Base-by-base conservation (phyloP, 92 coral and sea anemone species). In the Porites rus region DNA sequence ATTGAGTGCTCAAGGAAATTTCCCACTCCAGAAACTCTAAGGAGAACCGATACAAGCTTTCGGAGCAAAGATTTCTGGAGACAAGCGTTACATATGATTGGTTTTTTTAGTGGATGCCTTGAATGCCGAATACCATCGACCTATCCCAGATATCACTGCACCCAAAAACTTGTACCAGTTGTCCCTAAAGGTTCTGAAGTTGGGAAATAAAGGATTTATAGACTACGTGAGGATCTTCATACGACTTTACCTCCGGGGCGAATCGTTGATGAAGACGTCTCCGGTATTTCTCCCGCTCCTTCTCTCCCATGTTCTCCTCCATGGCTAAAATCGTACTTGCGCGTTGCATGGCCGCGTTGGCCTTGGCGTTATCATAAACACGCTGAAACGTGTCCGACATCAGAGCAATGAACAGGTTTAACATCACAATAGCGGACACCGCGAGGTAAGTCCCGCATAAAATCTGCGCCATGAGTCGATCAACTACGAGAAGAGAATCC, bases 361-460 rank as follows among this genome's bases (percentile, higher is more conserved):
- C 99, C 61, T 92, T 95, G 28, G 99, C 99, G 88, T 97, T 97
- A 70, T 97, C 99, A 70, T 97, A 95, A 19, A 97, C 99, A 43
- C 99, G 95, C 91, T 97, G 99, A 78, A 97, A 97, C 73, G 99
- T 97, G 90, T 97, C 99, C 62, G 99, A 97, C 99, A 97, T 95
- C 13, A 97, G 94, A 6, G 99, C 99, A 51, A 97, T 97, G 81
- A 97, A 97, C 79, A 97, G 90, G 70, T 97, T 97, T 69, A 97
- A 87, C 87, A 96, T 84, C 65, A 97, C 89, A 74, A 97, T 93
- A 18, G 98, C 96, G 7, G 98, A 97, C 83, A 97, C 95, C 6
- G 98, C 99, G 8, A 97, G 83, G 71, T 97, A 97, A 2, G 95
- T 92, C 8, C 98, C 99, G 72, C 98, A 97, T 19, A 97, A 78